Conservation (phyloP, 1,140 invertebrate species). For the Drosophila insularis region DNA sequence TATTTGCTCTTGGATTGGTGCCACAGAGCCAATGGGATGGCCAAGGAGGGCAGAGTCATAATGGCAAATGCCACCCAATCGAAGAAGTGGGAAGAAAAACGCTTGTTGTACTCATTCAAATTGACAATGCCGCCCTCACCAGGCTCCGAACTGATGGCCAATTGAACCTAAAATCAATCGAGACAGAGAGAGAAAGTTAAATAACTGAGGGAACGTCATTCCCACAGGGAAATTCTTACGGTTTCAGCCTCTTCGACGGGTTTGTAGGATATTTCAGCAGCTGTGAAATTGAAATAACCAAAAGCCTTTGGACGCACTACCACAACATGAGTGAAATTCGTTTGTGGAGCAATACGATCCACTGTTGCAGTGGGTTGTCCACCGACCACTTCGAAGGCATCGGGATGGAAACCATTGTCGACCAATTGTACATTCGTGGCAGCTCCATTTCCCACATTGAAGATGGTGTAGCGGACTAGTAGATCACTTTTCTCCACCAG, state of each 20-base stretch:
- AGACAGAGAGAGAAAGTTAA: constrained; percentile 59
- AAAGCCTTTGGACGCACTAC: constrained; percentile 94
- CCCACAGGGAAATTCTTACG: constrained; percentile 80
- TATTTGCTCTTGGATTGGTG: constrained; percentile 97
- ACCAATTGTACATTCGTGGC: constrained; percentile 94
- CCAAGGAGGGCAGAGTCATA: constrained; percentile 96
- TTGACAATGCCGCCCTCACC: constrained; percentile 98
- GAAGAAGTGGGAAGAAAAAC: constrained; percentile 98
- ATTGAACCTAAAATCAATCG: constrained; percentile 86
- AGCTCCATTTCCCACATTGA: constrained; percentile 92
- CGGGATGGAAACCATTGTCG: constrained; percentile 94
- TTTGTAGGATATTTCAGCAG: constrained; percentile 95
- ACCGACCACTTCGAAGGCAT: constrained; percentile 93
- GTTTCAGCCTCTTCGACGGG: constrained; percentile 89
- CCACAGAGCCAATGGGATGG: constrained; percentile 97
- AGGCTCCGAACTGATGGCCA: constrained; percentile 96
- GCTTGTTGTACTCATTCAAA: constrained; percentile 97
- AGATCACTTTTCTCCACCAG: constrained; percentile 99
- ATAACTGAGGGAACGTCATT: no score
- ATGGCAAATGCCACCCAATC: constrained; percentile 98
- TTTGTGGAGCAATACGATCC: constrained; percentile 94
- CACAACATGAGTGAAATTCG: constrained; percentile 97
- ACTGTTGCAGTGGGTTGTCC: constrained; percentile 92
- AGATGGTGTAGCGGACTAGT: constrained; percentile 94
- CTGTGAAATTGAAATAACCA: constrained; percentile 98